Evolutionary conservation across 2,888 invertebrate genomes (phyloP), one percentile per base, ranked within the genome.

Genomic region (Drosophila picticornis): DNA sequence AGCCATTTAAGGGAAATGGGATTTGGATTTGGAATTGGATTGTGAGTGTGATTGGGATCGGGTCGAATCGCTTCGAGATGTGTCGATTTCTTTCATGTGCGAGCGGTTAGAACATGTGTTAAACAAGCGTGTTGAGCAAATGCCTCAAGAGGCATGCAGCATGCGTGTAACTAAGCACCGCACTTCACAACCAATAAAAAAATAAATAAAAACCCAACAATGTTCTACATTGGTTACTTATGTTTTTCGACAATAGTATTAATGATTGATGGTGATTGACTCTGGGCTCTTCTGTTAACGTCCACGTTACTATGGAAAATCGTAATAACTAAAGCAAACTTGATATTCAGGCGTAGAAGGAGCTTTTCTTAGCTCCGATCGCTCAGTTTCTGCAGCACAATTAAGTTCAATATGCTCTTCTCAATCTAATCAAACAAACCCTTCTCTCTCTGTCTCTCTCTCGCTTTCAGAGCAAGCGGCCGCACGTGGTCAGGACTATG

Each of bases 401-500:
- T 22, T 43, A 11, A 43, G 43, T 22, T 43, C 2, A 1, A 43
- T 46, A 16, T 46, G 0, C 13, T 46, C 16, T 22, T 22, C 7
- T 46, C 46, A 25, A 25, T 25, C 22, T 16, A 46, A 46, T 25
- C 9, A 22, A 4, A 7, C 5, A 11, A 11, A 48, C 27, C 27
- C 25, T 10, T 43, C 31, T 31, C 10, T 52, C 27, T 16, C 22
- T 10, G 6, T 34, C 19, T 48, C 50, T n/a, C 56, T 64, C 36
- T 9, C 19, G 40, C 43, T 16, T 51, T 29, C 11, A 92, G 92
- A 92, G 57, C 92, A 92, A 91, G 86, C 85, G 0, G 85, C 74
- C 60, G 77, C 92, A 70, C 91, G 92, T 75, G 91, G 87, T 52
- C 89, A 86, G 75, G 92, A 92, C 29, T 92, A 92, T 53, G 78